These are phyloP conservation scores for Prenolepis imparis DNA, from an alignment of 2,888 invertebrate genomes.

Conservation along the genomic window DNA sequence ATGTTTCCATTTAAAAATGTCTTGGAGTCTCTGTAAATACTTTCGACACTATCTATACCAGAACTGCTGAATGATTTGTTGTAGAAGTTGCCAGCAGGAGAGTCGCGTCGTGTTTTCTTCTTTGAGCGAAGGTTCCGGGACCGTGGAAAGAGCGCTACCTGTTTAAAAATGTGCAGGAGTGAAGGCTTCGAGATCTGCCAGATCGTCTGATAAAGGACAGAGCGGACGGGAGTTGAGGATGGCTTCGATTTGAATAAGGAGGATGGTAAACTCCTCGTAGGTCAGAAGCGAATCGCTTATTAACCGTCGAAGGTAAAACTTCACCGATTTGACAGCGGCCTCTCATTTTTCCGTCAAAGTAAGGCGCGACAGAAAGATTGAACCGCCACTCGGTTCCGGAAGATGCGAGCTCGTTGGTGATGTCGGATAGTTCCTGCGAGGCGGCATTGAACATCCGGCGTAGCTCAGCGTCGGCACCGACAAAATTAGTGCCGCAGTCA, in stretches of 20 bases:
- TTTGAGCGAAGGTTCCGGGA: too few relatives aligned
- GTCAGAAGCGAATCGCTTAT: background rate
- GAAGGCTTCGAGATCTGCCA: background rate
- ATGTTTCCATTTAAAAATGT: too few relatives aligned
- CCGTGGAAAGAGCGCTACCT: too few relatives aligned
- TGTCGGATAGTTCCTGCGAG: too few relatives aligned
- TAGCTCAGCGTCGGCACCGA: background rate
- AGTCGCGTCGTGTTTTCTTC: too few relatives aligned
- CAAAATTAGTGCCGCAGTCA: conserved; percentile 9
- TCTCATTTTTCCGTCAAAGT: background rate
- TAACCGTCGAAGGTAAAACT: background rate
- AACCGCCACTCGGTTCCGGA: background rate
- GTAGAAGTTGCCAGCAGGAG: too few relatives aligned
- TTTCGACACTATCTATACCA: too few relatives aligned
- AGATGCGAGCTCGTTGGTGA: background rate
- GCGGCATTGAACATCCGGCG: background rate
- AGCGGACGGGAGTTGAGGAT: background rate
- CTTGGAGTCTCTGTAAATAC: too few relatives aligned
- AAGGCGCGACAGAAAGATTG: background rate
- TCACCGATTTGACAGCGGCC: background rate
- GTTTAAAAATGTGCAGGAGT: background rate
- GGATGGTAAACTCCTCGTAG: background rate
- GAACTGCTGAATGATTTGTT: too few relatives aligned
- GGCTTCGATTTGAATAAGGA: background rate
- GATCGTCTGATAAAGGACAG: background rate